Base-by-base conservation (phyloP, 2,797 vertebrate species). In the Huso huso region DNA sequence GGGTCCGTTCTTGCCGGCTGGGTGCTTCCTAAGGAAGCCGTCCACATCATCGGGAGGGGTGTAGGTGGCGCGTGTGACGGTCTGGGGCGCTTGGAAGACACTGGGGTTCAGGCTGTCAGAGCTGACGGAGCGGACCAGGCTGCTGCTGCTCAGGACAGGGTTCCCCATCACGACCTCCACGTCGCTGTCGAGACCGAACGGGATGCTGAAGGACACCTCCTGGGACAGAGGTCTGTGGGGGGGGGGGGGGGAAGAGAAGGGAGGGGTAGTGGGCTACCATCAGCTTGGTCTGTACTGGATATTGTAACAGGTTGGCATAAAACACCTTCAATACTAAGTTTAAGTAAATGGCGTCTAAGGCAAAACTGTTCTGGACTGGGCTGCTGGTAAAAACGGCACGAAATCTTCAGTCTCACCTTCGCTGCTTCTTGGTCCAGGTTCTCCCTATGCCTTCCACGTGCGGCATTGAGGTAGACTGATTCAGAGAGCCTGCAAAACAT, bases 101-200 rank as follows among this genome's bases (percentile, higher is more conserved):
- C 70, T 65, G 51, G 90, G 89, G 37, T 89, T 89, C 65, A 96
- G 83, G 74, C 92, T 92, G 81, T 95, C 95, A 0, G 92, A 95
- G 77, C 94, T 97, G 76, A 91, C 79, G 0, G 95, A 96, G 65
- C 94, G 93, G 9, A 91, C 89, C 10, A 95, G 89, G 49, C 78
- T 83, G n/a, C 71, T 73, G 5, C 37, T 37, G 37, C 37, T 37
- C 37, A 37, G 37, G 65, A 93, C 86, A 0, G 94, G 93, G 80
- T 95, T 91, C 15, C 94, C 95, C 95, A 95, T 95, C 68, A 95
- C 93, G 18, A 96, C 86, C 67, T 96, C 94, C 70, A 97, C 93
- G 18, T 97, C 94, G 70, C 94, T 97, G 84, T 97, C 94, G 81
- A 97, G 83, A 70, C 94, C 93, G 79, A 97, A 97, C 66, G 94